Base-by-base conservation (phyloP, 2,888 invertebrate genomes). In the Pherbina coryleti region DNA sequence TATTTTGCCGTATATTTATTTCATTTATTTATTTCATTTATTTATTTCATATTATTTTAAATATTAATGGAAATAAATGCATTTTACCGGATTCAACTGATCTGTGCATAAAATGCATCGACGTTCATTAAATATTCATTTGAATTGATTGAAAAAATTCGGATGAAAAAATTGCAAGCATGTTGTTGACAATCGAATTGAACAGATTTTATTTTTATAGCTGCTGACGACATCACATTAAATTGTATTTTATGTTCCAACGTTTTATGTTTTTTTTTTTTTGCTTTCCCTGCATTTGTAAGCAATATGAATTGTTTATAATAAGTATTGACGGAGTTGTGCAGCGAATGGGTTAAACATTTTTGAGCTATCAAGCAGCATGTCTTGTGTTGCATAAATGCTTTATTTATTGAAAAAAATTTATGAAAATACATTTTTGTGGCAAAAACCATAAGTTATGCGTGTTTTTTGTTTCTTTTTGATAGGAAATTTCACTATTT, bases 91-190 rank as follows among this genome's bases (percentile, higher is more conserved):
- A 60, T 37, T 17, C 57, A 14, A 17, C 28, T 37, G 60, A 37
- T 60, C 60, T 19, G 7, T 19, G 57, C 31, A 31, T 7, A 37
- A 34, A 44, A 22, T 17, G 22, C 28, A 53, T n/a, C 28, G n/a
- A 70, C 25, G 31, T 72, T 72, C 72, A 72, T 72, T 57, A 72
- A 55, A 72, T 60, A 72, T 72, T 60, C 60, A 72, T 72, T 72
- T 19, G 22, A 14, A 57, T 14, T 34, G 57, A 57, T 57, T 57
- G 72, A 55, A 72, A 37, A 55, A 11, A 28, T 37, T 72, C 57
- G 19, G 11, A 11, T 11, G 7, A 57, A 37, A 72, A 72, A 57
- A 57, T 37, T 34, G 17, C 9, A 25, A 11, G n/a, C 14, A 5
- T 72, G 72, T 22, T 72, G 72, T 72, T 57, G 72, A 72, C 71